Evolutionary conservation across 2,797 vertebrate genomes (phyloP).

Genomic region (Brotula barbata): DNA sequence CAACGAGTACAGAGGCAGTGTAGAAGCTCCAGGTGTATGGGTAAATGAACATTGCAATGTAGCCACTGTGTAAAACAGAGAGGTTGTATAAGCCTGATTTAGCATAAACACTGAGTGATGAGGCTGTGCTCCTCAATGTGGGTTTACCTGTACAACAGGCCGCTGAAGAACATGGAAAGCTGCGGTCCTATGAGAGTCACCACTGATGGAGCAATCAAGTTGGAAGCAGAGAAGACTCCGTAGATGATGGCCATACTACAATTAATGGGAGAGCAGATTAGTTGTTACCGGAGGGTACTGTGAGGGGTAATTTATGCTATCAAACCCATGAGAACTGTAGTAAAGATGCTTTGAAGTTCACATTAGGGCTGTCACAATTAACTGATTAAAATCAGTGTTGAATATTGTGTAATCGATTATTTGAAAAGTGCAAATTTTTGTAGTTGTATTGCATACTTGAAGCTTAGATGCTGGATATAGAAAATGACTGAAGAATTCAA

Average conservation of each 20-base stretch:
- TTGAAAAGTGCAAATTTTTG: too few relatives aligned
- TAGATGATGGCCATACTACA: slow-evolving; percentile 96
- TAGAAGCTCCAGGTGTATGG: slow-evolving; percentile 95
- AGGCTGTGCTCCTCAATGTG: fast-evolving
- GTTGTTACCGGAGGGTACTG: too few relatives aligned
- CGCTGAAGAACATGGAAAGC: slow-evolving; percentile 92
- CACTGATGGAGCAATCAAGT: slow-evolving; percentile 92
- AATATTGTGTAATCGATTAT: too few relatives aligned
- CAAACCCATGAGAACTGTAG: too few relatives aligned
- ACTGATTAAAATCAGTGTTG: too few relatives aligned
- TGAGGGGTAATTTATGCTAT: too few relatives aligned
- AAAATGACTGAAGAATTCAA: too few relatives aligned
- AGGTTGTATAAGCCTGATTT: neutral
- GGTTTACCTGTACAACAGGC: slow-evolving; percentile 91
- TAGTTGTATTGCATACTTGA: too few relatives aligned
- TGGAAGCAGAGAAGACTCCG: slow-evolving; percentile 94
- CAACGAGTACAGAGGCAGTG: slow-evolving; percentile 91
- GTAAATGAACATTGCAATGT: slow-evolving; percentile 96
- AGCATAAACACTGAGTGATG: neutral
- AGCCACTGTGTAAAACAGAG: slow-evolving; percentile 75
- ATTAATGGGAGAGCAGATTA: slow-evolving; percentile 3
- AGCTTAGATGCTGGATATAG: too few relatives aligned
- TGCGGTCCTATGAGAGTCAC: slow-evolving; percentile 90
- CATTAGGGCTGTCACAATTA: too few relatives aligned
- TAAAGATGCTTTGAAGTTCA: too few relatives aligned